Percentiles rank a stretch among this genome's conserved stretches.
These are phyloP conservation scores for Strigamia maritima DNA, from an alignment of 2,888 invertebrate genomes.

Conservation along the genomic window DNA sequence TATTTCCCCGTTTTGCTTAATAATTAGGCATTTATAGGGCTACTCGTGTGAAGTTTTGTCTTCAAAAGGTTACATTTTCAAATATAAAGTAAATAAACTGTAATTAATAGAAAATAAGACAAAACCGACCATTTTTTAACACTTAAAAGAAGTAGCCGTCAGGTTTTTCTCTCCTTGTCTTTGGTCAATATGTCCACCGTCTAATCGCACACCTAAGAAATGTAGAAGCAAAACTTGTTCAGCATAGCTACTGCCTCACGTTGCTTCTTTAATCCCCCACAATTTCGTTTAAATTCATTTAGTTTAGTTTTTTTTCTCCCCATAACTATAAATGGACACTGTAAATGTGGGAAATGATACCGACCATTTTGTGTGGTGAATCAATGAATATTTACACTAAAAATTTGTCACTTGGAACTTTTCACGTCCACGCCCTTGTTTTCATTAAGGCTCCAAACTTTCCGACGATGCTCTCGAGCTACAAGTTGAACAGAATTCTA, in stretches of 20 bases:
- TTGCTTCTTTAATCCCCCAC: neutral
- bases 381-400: conserved; percentile 5
- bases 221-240: conserved; percentile 28
- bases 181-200: neutral
- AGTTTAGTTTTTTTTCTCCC: neutral
- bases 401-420: neutral
- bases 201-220: conserved; percentile 12
- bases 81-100: neutral
- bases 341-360: conserved; percentile 13
- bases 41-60: neutral
- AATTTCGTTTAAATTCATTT: neutral
- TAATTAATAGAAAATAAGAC: neutral
- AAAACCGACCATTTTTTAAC: neutral
- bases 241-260: neutral
- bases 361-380: conserved; percentile 19
- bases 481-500: conserved; percentile 61
- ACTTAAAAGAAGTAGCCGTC: neutral
- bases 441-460: conserved; percentile 8
- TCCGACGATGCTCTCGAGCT: conserved; percentile 27
- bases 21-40: no score
- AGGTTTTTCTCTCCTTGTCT: neutral
- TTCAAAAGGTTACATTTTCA: neutral
- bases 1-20: neutral
- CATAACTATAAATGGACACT: neutral
- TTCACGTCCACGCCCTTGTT: neutral